These are phyloP conservation scores for Taurulus bubalis DNA, from an alignment of 2,113 vertebrate species.

Conservation along the genomic window DNA sequence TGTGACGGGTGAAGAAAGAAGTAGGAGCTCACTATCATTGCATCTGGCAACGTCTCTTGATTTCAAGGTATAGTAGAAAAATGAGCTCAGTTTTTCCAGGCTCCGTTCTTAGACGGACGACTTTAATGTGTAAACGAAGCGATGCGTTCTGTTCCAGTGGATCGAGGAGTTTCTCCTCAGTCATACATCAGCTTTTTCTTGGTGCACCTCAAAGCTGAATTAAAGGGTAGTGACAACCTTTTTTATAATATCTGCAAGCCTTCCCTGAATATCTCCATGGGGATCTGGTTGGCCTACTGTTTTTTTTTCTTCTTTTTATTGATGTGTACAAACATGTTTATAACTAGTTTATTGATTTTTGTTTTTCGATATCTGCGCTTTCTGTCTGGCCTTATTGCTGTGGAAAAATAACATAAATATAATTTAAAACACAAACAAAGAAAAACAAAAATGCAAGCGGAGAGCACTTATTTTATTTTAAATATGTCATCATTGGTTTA, in stretches of 20 bases:
- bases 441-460: slow-evolving; percentile 32
- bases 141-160: too few species aligned
- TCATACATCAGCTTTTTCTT: neutral
- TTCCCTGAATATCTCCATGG: too few species aligned
- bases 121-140: too few species aligned
- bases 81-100: neutral
- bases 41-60: neutral
- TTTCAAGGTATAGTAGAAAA: neutral
- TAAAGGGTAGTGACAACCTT: neutral
- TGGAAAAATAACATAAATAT: neutral
- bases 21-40: neutral
- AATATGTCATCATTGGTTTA: slow-evolving; percentile 77
- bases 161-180: too few species aligned
- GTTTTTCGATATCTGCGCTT: neutral
- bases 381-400: neutral
- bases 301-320: neutral
- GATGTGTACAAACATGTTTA: neutral
- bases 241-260: neutral
- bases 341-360: neutral
- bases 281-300: too few species aligned
- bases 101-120: too few species aligned
- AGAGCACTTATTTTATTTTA: slow-evolving; percentile 81
- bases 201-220: neutral
- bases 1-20: too few species aligned
- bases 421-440: neutral